Base-by-base conservation (phyloP, 2,888 invertebrate species). In the Tolmerus cingulatus region DNA sequence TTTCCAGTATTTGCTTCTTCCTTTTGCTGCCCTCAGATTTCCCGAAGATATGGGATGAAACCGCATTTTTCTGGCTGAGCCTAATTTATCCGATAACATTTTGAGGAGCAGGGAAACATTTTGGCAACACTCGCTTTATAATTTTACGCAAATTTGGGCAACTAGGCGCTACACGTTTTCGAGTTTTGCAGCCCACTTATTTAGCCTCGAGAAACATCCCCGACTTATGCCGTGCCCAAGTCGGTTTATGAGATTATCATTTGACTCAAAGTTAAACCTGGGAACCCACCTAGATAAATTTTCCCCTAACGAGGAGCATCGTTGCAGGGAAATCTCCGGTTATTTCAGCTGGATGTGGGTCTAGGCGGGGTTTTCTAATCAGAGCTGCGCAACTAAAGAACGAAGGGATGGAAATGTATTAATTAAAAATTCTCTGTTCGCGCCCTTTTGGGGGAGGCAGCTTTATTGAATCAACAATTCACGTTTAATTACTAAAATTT, bases 1-100 rank as follows among this genome's bases (percentile, higher is more conserved):
- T 86, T 76, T 86, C 77, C 57, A 51, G 76, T 19, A 57, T 74
- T 86, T 74, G 19, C 40, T 57, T 84, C 66, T 66, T 84, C 51
- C 79, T 79, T 79, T 30, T 30, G n/a, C 51, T 46, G 51, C 51
- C 23, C 51, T 27, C 5, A 27, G 30, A 23, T 66, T 23, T 66
- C 66, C 27, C 23, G 7, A 66, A 66, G 66, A 66, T 66, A 66
- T 66, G 27, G 66, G 66, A 66, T 66, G 66, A 66, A 66, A 7
- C 1, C n/a, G 66, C 12, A 23, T 27, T 66, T 66, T 66, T 66
- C 23, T 27, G 66, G 27, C 66, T 66, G 23, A 66, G 66, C 66
- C 66, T 66, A 66, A 66, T 66, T 66, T 66, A 66, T 66, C 66
- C 66, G 66, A 66, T 66, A 66, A 66, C 27, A 66, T 66, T 27